These are phyloP conservation scores for Microctenopoma lineatum DNA, from an alignment of 2,797 vertebrate genomes.

Conservation along the genomic window DNA sequence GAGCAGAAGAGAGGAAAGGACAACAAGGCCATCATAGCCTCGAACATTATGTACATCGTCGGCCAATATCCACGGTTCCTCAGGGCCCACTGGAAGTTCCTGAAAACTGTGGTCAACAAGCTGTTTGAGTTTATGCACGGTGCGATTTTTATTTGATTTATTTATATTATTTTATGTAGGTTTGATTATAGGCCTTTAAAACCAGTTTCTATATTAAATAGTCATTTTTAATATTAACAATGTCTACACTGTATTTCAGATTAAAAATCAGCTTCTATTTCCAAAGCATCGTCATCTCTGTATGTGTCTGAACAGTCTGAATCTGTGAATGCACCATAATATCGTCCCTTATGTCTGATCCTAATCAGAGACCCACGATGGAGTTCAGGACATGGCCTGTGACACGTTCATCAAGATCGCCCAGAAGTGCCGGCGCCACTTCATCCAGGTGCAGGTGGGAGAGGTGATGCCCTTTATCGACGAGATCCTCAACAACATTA, in stretches of 20 bases:
- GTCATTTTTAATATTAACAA: too few relatives aligned
- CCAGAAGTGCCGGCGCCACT: conserved; percentile 97
- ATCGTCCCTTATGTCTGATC: not conserved
- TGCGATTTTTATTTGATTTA: conserved; percentile 69
- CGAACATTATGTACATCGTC: conserved; percentile 99
- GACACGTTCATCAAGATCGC: conserved; percentile 99
- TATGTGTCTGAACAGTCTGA: too few relatives aligned
- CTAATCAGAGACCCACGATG: conserved; percentile 94
- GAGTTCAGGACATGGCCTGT: conserved; percentile 99
- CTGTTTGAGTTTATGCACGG: conserved; percentile 99
- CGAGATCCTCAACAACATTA: conserved; percentile 98
- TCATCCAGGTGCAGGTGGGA: conserved; percentile 98
- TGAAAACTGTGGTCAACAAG: conserved; percentile 99
- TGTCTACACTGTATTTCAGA: too few relatives aligned
- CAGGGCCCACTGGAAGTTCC: conserved; percentile 98
- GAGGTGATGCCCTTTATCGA: conserved; percentile 99
- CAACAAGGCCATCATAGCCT: conserved; percentile 99
- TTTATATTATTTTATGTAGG: too few relatives aligned
- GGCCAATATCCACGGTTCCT: conserved; percentile 98
- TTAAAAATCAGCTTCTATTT: too few relatives aligned
- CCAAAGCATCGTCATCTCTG: too few relatives aligned
- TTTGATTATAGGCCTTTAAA: too few relatives aligned
- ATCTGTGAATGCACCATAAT: not conserved
- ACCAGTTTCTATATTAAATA: too few relatives aligned
- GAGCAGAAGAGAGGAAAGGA: conserved; percentile 99